A percentile compares a stretch with the other conserved stretches of the same genome.
phyloP scores from a whole-genome alignment of 1,140 invertebrate genomes.

The Cotesia vestalis region DNA sequence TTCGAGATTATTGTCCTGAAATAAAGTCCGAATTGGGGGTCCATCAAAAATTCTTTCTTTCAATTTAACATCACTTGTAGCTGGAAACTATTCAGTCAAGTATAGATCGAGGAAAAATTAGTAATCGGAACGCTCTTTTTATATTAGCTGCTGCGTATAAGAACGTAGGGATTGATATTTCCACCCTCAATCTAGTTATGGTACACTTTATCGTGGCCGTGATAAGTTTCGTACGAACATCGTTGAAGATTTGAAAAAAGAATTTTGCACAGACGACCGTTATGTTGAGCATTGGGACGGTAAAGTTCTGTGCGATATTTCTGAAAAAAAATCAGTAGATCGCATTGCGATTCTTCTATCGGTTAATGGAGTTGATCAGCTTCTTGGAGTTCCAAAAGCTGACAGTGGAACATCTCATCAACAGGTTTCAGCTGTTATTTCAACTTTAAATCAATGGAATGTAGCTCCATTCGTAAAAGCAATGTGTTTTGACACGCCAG shows the following conservation, averaged over 20 bases:
- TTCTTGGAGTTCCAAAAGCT: conserved; percentile 49
- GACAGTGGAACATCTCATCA: conserved; percentile 41
- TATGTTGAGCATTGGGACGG: conserved; percentile 32
- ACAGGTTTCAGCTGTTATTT: conserved; percentile 42
- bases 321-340: conserved; percentile 45
- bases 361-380: conserved; percentile 39
- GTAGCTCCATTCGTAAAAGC: conserved; percentile 25
- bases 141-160: no score
- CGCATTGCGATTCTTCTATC: conserved; percentile 48
- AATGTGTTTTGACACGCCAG: conserved; percentile 43
- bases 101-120: conserved; percentile 47
- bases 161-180: no score
- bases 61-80: no score
- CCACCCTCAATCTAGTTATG: no score
- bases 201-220: no score
- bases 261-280: conserved; percentile 30
- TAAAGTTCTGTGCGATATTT: conserved; percentile 43
- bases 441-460: conserved; percentile 36
- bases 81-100: no score
- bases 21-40: no score
- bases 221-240: conserved; percentile 22
- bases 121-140: conserved; percentile 43
- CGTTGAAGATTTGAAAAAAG: conserved; percentile 41
- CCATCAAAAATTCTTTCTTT: no score
- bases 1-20: no score